Conservation (phyloP, 2,113 vertebrate genomes). For the Rhinolophus sinicus region DNA sequence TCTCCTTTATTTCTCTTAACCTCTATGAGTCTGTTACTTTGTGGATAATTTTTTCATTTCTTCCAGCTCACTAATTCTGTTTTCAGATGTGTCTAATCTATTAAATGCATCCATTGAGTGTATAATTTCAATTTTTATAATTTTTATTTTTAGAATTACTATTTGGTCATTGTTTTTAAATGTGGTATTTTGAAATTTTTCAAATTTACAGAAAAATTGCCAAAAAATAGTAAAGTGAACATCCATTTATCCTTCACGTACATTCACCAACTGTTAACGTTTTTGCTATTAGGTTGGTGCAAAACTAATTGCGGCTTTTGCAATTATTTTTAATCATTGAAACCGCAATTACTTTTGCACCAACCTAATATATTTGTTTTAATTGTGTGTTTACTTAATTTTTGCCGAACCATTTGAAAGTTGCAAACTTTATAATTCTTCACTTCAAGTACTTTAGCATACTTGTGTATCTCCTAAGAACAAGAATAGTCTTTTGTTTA, state of each 20-base stretch:
- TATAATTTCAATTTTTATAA: not conserved
- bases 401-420: not conserved
- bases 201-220: not conserved
- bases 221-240: not conserved
- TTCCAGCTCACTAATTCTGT: not conserved
- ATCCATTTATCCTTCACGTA: not conserved
- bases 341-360: too few species aligned
- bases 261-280: not conserved
- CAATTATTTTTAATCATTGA: too few species aligned
- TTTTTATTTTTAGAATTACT: constrained; percentile 12
- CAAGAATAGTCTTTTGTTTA: not conserved
- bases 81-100: not conserved
- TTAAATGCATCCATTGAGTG: not conserved
- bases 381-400: not conserved
- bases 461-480: not conserved
- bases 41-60: not conserved
- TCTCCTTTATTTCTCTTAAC: not conserved
- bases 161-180: not conserved
- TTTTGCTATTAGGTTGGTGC: not conserved
- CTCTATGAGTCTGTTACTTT: not conserved
- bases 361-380: not conserved
- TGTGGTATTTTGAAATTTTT: not conserved
- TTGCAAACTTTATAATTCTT: not conserved
- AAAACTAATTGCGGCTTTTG: too few species aligned
- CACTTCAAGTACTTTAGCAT: not conserved